Evolutionary conservation across 2,113 vertebrate genomes (phyloP), one percentile per base, ranked within the genome.

Genomic region (Zapornia atra): DNA sequence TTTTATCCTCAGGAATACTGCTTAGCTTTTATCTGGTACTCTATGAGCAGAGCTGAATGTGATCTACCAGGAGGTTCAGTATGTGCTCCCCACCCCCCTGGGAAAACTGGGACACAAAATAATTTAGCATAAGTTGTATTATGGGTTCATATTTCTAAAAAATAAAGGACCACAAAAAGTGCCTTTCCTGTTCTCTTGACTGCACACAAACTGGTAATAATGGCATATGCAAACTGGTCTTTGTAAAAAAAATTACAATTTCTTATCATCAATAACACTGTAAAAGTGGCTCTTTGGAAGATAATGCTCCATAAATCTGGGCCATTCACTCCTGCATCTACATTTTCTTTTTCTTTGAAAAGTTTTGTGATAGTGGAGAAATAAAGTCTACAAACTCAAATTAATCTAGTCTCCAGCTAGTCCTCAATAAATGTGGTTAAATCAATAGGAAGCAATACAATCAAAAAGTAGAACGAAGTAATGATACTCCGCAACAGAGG

Each of bases 261-360:
- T 83, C 60, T 75, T 86, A 57, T 90, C 70, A 84, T 78, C 56
- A 66, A 59, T 90, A 80, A n/a, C 40, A 65, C 17, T 44, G 29
- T 76, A 79, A 92, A 95, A 92, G 77, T 6, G 15, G 31, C 53
- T 90, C 34, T 81, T 91, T 79, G 73, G 76, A 95, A 92, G 61
- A 68, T 26, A 91, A 54, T 54, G 86, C 57, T 84, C 28, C 69
- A 86, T 90, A 82, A 96, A 97, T 64, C 61, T 40, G 65, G 84
- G 53, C 31, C 38, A 38, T 68, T 96, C 91, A 69, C 40, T 91
- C 63, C 57, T 80, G 28, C 36, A 59, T 82, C 59, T 96, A 33
- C 59, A 36, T 89, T 69, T 84, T 86, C 24, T 53, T 86, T 60
- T 78, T 63, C 80, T 85, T 69, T 34, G 12, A 51, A 76, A 95